Evolutionary conservation across 2,888 invertebrate species (phyloP), one percentile per base, ranked within the genome.

Genomic region (Synanthedon formicaeformis): DNA sequence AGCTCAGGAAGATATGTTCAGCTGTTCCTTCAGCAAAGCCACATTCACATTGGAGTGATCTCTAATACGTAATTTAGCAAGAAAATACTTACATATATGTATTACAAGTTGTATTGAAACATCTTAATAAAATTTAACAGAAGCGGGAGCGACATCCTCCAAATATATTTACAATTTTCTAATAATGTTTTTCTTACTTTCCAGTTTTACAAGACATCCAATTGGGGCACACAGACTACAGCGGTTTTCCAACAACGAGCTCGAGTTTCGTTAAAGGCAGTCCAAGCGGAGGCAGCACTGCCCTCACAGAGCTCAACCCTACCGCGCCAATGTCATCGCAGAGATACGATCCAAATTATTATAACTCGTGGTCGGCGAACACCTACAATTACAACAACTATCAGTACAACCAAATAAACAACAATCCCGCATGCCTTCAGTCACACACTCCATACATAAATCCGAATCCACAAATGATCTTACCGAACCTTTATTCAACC

Each of bases 401-500:
- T 66, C 91, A 92, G 68, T 93, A 94, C 82, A 90, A 90, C 73
- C 90, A 90, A 58, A 82, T 88, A 6, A 89, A 88, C 68, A 89
- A 87, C 67, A 89, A 89, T 59, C 78, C 86, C 16, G 71, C 85
- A 12, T 88, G 88, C 58, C 61, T 88, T 51, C 88, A 88, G 57
- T 78, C 88, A 6, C 91, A 91, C 64, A 88, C 91, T 58, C 84
- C 89, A 4, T 91, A 91, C 75, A 88, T 90, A 55, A 90, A 89
- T 61, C 89, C 92, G 0, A 84, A 84, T 53, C 89, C 92, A 2
- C 90, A 91, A 54, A 92, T 94, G 91, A 91, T 95, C 16, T 89
- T 94, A 0, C 94, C 94, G 0, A 93, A 94, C 66, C 83, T 94
- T 0, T 93, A 94, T 75, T 94, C 94, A 48, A 94, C 94, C 23